A percentile compares a stretch with the other conserved stretches of the same genome.
Conservation (phyloP, 2,797 vertebrate genomes). For the Malacoctenus gilli region DNA sequence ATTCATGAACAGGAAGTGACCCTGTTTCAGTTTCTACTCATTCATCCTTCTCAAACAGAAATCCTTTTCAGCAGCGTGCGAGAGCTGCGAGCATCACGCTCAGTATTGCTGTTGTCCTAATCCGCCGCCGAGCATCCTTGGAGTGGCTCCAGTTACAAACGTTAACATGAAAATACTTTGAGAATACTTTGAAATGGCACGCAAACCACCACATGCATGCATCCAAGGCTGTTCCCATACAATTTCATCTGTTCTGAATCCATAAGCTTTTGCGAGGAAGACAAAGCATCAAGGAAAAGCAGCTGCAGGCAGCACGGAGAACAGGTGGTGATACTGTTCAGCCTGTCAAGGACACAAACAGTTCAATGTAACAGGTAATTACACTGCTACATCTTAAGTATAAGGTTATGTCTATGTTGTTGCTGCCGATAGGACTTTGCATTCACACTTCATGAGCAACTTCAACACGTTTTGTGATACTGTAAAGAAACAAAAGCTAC, state of each 20-base stretch:
- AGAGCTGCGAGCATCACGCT: not conserved
- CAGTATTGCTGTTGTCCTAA: constrained; percentile 10
- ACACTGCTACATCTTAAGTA: not conserved
- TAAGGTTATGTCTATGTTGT: too few species aligned
- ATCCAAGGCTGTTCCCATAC: constrained; percentile 51
- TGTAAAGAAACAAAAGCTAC: too few species aligned
- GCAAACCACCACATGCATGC: constrained; percentile 34
- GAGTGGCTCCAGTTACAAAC: constrained; percentile 52
- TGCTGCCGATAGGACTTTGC: too few species aligned
- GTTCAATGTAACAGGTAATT: constrained; percentile 34
- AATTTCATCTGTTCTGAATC: constrained; percentile 61
- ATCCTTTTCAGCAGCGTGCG: not conserved
- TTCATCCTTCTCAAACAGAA: constrained; percentile 21
- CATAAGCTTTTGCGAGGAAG: constrained; percentile 48
- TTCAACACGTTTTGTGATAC: too few species aligned
- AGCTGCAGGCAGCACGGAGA: constrained; percentile 12
- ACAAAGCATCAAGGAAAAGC: constrained; percentile 37
- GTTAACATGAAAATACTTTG: constrained; percentile 39
- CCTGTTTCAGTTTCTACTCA: constrained; percentile 20
- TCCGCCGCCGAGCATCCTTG: constrained; percentile 33
- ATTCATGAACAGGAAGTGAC: constrained; percentile 30
- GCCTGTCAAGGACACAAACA: constrained; percentile 22
- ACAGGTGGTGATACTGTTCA: not conserved
- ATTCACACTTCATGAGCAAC: too few species aligned
- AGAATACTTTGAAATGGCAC: constrained; percentile 33